Evolutionary conservation across 2,888 invertebrate species (phyloP).

Genomic region (Taphrorychus bicolor): DNA sequence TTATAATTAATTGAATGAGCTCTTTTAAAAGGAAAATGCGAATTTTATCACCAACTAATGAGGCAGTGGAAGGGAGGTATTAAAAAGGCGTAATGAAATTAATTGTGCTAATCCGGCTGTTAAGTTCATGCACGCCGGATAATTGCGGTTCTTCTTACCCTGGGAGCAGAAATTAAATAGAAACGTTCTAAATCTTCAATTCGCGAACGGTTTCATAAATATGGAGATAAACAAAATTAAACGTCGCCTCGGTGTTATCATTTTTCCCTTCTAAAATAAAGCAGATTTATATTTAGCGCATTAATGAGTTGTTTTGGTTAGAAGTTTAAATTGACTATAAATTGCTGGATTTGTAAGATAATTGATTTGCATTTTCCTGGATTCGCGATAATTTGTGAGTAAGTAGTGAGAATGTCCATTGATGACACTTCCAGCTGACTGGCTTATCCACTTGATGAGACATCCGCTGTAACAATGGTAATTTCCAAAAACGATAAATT

Average conservation of each 20-base stretch:
- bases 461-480: background rate
- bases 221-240: conserved; percentile 24
- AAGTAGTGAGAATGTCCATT: too few relatives aligned
- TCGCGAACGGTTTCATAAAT: conserved; percentile 13
- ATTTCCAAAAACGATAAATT: conserved; percentile 34
- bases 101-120: conserved; percentile 9
- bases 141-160: background rate
- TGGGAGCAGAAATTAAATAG: background rate
- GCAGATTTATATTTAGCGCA: conserved; percentile 19
- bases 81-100: conserved; percentile 26
- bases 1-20: conserved; percentile 13
- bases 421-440: too few relatives aligned
- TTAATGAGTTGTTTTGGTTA: conserved; percentile 12
- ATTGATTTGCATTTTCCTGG: too few relatives aligned
- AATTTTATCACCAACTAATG: conserved; percentile 7
- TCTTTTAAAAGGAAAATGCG: background rate
- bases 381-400: too few relatives aligned
- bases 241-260: conserved; percentile 13
- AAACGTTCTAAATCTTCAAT: conserved; percentile 8
- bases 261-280: conserved; percentile 17
- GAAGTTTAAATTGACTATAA: conserved; percentile 3
- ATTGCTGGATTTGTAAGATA: too few relatives aligned
- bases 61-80: conserved; percentile 9
- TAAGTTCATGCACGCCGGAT: background rate
- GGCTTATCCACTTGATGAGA: background rate